Evolutionary conservation across 1,140 invertebrate genomes (phyloP).

Genomic region (Temnothorax longispinosus): DNA sequence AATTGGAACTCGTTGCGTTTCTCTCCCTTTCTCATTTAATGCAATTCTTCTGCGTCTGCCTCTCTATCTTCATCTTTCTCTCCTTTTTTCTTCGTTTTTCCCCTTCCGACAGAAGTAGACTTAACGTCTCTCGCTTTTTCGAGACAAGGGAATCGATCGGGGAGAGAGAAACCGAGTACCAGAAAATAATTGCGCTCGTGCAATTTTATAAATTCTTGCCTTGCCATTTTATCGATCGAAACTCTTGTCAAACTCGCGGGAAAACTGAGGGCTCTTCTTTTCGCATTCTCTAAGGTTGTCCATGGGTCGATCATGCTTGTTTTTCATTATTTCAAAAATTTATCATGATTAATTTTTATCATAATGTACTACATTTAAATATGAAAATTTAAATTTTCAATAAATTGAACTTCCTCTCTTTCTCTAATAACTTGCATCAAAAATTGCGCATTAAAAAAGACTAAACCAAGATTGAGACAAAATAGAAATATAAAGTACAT

Average conservation of each 20-base stretch:
- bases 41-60: constrained; percentile 56
- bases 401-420: background rate
- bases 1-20: constrained; percentile 39
- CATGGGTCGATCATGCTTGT: background rate
- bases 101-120: constrained; percentile 47
- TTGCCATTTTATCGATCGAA: constrained; percentile 32
- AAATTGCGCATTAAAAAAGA: background rate
- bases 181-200: constrained; percentile 43
- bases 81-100: constrained; percentile 19
- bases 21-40: constrained; percentile 48
- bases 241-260: constrained; percentile 7
- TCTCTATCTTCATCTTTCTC: constrained; percentile 33
- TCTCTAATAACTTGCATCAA: background rate
- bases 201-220: constrained; percentile 34
- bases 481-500: background rate
- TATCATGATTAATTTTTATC: background rate
- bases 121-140: background rate
- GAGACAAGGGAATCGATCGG: constrained; percentile 61
- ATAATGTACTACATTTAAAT: background rate
- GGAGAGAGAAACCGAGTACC: constrained; percentile 6
- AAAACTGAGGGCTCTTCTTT: background rate
- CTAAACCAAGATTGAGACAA: background rate
- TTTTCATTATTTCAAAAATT: background rate
- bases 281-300: background rate
- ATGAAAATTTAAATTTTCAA: background rate